These are phyloP conservation scores for Scomber colias DNA, from an alignment of 2,113 vertebrate genomes.

Conservation along the genomic window DNA sequence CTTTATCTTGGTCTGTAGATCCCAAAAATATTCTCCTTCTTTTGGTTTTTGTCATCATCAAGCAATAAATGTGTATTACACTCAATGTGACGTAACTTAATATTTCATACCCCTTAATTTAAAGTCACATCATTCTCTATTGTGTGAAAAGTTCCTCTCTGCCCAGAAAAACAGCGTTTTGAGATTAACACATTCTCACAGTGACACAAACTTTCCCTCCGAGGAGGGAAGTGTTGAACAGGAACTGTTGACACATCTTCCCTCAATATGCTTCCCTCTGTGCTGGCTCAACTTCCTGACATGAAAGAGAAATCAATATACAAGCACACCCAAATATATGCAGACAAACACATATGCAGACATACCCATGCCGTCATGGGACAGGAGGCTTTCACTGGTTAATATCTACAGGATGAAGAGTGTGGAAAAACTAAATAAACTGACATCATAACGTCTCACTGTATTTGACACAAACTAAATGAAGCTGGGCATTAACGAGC, in stretches of 20 bases:
- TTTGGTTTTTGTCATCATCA: no score
- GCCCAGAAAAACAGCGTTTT: background rate
- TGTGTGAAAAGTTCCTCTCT: conserved; percentile 5
- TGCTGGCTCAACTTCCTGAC: conserved; percentile 56
- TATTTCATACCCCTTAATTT: background rate
- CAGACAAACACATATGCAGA: background rate
- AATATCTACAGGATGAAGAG: background rate
- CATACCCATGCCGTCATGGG: background rate
- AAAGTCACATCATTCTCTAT: background rate
- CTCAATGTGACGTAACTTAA: background rate
- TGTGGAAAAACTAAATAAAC: background rate
- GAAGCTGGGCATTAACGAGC: background rate
- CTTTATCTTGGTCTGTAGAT: background rate
- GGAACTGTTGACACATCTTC: conserved; percentile 75
- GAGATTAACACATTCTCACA: conserved; percentile 20
- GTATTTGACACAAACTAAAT: conserved; percentile 7
- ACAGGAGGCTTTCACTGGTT: background rate
- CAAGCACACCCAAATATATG: conserved; percentile 1
- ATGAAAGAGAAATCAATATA: conserved; percentile 57
- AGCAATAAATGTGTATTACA: background rate
- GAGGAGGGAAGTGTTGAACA: conserved; percentile 63
- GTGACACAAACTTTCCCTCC: conserved; percentile 69
- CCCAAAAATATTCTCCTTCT: no score
- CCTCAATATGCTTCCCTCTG: conserved; percentile 65
- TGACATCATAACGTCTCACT: background rate